A percentile compares a stretch with the other conserved stretches of the same genome.
These are phyloP conservation scores for Herpetotheres cachinnans DNA, from an alignment of 2,113 vertebrate genomes.

Conservation along the genomic window DNA sequence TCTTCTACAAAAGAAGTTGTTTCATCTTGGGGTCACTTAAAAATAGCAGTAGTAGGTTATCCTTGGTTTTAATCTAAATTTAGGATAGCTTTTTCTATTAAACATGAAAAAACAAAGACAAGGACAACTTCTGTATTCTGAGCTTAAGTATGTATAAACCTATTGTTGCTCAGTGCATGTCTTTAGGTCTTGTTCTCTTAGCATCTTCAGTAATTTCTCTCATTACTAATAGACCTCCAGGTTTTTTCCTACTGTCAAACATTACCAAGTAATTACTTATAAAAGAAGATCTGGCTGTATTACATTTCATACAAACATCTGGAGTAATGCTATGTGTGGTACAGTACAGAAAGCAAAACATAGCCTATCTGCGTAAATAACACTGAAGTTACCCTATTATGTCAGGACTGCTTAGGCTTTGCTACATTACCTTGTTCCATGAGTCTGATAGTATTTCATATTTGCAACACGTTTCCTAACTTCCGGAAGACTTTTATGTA, in stretches of 20 bases:
- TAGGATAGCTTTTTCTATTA: background rate
- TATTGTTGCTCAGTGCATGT: background rate
- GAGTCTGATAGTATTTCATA: background rate
- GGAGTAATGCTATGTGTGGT: background rate
- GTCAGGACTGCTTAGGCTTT: background rate
- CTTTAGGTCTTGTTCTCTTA: background rate
- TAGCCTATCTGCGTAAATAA: background rate
- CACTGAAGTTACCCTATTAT: background rate
- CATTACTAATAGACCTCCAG: background rate
- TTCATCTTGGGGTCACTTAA: background rate
- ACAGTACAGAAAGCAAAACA: background rate
- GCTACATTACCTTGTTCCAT: background rate
- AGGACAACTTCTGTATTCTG: background rate
- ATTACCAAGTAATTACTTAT: background rate
- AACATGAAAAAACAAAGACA: background rate
- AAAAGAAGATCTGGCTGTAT: background rate
- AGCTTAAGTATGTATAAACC: background rate
- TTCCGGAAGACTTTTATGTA: background rate
- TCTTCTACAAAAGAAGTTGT: background rate
- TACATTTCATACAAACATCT: background rate
- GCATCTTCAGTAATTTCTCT: background rate
- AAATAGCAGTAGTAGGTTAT: background rate
- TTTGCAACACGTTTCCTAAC: background rate
- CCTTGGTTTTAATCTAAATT: background rate
- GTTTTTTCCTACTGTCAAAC: background rate